Evolutionary conservation across 2,888 invertebrate genomes (phyloP), one percentile per base, ranked within the genome.

Genomic region (Agonopterix alstromeriana): DNA sequence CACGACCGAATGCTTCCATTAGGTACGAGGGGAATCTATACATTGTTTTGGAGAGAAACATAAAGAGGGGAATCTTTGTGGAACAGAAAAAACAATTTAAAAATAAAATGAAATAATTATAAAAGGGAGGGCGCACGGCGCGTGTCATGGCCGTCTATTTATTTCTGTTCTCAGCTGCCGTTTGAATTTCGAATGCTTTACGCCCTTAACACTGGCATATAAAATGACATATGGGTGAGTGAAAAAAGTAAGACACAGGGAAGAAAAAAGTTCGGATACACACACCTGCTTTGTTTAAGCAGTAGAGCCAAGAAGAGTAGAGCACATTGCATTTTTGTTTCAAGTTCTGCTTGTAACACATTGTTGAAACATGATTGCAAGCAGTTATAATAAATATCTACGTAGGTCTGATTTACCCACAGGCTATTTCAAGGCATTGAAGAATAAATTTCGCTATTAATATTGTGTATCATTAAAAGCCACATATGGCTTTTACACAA

Each of bases 91-190:
- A 87, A 87, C 84, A 84, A 84, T 88, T 87, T 86, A 87, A 87
- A 88, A 88, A 88, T 87, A 88, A 87, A 87, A 87, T 84, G 85
- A 75, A 87, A 82, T 85, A 84, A 85, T 87, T 86, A 83, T 82
- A 79, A 83, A 82, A 82, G 77, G 77, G 82, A 82, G 83, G 84
- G 84, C 70, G 78, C 52, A 61, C 72, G 78, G 76, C 85, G 83
- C 87, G 87, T 86, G 87, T 80, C 84, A 69, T 70, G 75, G 71
- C 67, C 64, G 76, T 75, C 74, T 83, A 84, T 85, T 84, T 86
- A 85, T 84, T 79, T 73, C 74, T 62, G 74, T 66, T 70, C 67
- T 86, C 88, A 87, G 87, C 88, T 86, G 87, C 75, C 72, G 27
- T 76, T 80, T 68, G 76, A 42, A 42, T 73, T 74, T 77, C 73